A percentile compares a stretch with the other conserved stretches of the same genome.
Conservation (phyloP, 2,888 invertebrate genomes). For the Pterostichus niger region DNA sequence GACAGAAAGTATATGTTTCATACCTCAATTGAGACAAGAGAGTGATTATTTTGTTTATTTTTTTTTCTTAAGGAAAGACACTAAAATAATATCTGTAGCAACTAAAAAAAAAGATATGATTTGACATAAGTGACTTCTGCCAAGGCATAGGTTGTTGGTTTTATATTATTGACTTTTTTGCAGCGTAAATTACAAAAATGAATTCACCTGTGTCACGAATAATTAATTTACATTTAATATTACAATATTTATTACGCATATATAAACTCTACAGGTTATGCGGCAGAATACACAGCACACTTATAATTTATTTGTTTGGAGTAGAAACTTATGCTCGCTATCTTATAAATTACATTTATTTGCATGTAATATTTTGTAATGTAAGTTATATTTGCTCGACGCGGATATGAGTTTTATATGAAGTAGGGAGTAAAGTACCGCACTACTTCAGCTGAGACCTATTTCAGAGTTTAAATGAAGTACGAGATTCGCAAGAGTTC, state of each 20-base stretch:
- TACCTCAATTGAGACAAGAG: too few species aligned
- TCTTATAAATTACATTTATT: constrained; percentile 44
- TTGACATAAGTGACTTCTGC: too few species aligned
- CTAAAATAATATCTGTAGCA: too few species aligned
- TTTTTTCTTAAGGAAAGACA: too few species aligned
- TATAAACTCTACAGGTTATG: constrained; percentile 9
- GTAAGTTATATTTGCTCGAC: constrained; percentile 33
- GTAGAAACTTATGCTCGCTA: constrained; percentile 1
- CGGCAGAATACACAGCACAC: constrained; percentile 8
- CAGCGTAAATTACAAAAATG: too few species aligned
- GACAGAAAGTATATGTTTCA: too few species aligned
- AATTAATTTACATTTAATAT: background rate
- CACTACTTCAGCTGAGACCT: background rate
- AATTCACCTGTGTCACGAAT: too few species aligned
- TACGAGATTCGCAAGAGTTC: constrained; percentile 32
- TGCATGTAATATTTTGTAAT: constrained; percentile 17
- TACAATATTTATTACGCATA: constrained; percentile 8
- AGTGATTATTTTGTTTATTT: too few species aligned
- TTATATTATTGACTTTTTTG: too few species aligned
- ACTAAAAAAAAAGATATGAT: too few species aligned
- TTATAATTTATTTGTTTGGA: constrained; percentile 12
- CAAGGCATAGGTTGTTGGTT: too few species aligned
- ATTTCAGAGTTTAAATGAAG: constrained; percentile 23
- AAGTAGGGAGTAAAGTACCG: background rate
- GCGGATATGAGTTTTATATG: constrained; percentile 30